These are phyloP conservation scores for Drosophila jambulina DNA, from an alignment of 1,140 invertebrate species.

Conservation along the genomic window DNA sequence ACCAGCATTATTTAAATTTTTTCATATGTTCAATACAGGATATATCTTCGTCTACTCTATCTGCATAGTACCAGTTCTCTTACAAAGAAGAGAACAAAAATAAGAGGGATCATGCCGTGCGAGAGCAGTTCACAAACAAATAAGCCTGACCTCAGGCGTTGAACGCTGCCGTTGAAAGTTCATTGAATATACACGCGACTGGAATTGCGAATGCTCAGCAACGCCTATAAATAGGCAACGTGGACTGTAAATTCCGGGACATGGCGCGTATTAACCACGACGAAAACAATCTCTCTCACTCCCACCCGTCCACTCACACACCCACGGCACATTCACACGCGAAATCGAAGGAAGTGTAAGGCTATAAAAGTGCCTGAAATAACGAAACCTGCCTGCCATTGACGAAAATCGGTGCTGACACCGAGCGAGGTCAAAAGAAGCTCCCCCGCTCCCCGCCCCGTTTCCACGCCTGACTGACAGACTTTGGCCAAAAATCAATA, in stretches of 20 bases:
- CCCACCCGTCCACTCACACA: background rate
- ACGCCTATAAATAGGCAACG: constrained; percentile 62
- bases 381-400: constrained; percentile 53
- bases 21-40: background rate
- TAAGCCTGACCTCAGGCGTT: constrained; percentile 25
- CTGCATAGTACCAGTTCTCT: background rate
- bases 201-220: constrained; percentile 7
- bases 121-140: constrained; percentile 13
- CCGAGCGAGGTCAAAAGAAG: constrained; percentile 67
- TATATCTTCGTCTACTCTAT: background rate
- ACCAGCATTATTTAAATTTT: background rate
- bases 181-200: constrained; percentile 45
- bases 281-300: constrained; percentile 24
- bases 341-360: constrained; percentile 29
- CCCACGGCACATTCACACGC: constrained; percentile 16
- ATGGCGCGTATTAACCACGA: constrained; percentile 22
- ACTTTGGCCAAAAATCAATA: constrained; percentile 67
- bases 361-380: constrained; percentile 17
- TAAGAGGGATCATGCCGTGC: constrained; percentile 14
- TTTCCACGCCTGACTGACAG: background rate
- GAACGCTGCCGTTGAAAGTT: constrained; percentile 36
- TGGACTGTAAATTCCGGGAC: constrained; percentile 36
- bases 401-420: constrained; percentile 74
- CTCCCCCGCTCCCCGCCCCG: background rate
- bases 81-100: background rate